phyloP scores from a whole-genome alignment of 1,140 invertebrate genomes.

The Microplitis demolitor region DNA sequence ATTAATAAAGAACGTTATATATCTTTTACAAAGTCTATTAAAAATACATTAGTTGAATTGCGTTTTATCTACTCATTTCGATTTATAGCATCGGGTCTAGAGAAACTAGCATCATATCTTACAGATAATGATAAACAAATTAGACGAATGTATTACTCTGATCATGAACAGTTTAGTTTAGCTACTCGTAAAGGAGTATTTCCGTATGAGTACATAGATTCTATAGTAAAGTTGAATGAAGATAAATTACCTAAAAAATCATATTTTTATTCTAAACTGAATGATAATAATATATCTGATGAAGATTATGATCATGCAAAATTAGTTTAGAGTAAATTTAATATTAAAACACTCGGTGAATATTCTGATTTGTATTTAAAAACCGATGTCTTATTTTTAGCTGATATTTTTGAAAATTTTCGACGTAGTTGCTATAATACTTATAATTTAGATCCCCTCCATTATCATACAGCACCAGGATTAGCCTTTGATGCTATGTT shows the following conservation, averaged over 20 bases:
- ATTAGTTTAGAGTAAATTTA: conserved; percentile 51
- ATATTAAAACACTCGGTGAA: conserved; percentile 47
- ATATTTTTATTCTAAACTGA: conserved; percentile 47
- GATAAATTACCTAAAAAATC: conserved; percentile 40
- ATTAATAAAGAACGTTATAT: conserved; percentile 40
- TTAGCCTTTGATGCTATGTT: neutral
- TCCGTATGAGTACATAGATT: conserved; percentile 46
- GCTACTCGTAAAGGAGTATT: conserved; percentile 30
- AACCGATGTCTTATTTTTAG: conserved; percentile 17
- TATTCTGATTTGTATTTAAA: conserved; percentile 54
- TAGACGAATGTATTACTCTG: conserved; percentile 9
- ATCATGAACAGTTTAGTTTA: conserved; percentile 22
- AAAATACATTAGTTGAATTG: conserved; percentile 27
- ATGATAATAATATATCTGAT: conserved; percentile 37
- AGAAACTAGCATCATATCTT: conserved; percentile 36
- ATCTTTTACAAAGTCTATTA: conserved; percentile 31
- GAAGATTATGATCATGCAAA: conserved; percentile 48
- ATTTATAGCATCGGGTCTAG: conserved; percentile 32
- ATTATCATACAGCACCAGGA: conserved; percentile 41
- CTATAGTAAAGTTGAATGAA: conserved; percentile 39
- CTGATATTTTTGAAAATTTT: conserved; percentile 62
- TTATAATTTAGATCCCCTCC: conserved; percentile 46
- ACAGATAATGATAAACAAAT: conserved; percentile 11
- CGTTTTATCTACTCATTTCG: conserved; percentile 39
- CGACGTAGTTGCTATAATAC: conserved; percentile 33